Conservation (phyloP, 1,140 invertebrate genomes). For the Pseudomyrmex cubaensis region DNA sequence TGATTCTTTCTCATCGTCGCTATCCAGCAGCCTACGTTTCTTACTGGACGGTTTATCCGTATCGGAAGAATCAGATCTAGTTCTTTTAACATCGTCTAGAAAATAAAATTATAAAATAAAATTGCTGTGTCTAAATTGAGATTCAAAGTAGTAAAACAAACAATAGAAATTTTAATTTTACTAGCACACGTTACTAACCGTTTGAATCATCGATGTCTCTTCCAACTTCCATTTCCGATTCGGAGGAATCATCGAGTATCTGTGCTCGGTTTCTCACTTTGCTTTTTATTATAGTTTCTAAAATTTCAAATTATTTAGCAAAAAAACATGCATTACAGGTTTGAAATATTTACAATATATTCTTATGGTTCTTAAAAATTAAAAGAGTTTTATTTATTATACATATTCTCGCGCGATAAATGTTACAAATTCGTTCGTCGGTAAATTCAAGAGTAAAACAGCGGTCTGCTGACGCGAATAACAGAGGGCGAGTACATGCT, state of each 20-base stretch:
- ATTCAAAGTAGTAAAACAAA: not conserved
- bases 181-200: constrained; percentile 46
- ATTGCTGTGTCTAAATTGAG: not conserved
- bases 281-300: not conserved
- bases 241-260: constrained; percentile 61
- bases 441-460: constrained; percentile 30
- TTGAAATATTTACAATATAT: not conserved
- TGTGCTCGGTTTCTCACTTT: constrained; percentile 41
- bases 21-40: constrained; percentile 80
- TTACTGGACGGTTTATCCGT: constrained; percentile 73
- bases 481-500: constrained; percentile 58
- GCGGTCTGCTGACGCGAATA: not conserved
- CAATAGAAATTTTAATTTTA: not conserved
- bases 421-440: not conserved
- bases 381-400: not conserved
- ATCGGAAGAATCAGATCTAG: constrained; percentile 73
- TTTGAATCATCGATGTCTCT: constrained; percentile 9
- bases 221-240: constrained; percentile 71
- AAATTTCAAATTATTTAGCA: constrained; percentile 12
- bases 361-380: not conserved
- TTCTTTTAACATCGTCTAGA: constrained; percentile 73
- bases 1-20: constrained; percentile 78
- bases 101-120: constrained; percentile 24
- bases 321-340: too few relatives aligned
- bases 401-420: not conserved